These are phyloP conservation scores for Ophion obscuratus DNA, from an alignment of 2,888 invertebrate genomes.

Conservation along the genomic window DNA sequence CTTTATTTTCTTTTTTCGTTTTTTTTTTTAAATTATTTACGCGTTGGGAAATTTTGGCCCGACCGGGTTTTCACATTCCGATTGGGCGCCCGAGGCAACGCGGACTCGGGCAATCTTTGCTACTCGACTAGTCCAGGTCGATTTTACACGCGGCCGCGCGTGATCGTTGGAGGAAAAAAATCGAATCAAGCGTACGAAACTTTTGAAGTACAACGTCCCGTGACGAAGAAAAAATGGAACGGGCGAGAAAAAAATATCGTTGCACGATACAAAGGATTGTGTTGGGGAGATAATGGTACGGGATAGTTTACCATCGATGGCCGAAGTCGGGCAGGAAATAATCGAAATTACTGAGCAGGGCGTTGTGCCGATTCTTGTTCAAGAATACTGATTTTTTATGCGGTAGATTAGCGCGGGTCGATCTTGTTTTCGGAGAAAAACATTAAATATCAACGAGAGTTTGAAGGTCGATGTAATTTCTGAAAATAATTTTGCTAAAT, in stretches of 20 bases:
- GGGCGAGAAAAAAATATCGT: too few relatives aligned
- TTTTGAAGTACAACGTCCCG: not conserved
- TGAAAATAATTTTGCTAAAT: too few relatives aligned
- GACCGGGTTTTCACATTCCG: not conserved
- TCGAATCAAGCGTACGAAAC: not conserved
- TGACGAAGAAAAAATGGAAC: not conserved
- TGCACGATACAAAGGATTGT: not conserved
- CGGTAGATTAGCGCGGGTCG: too few relatives aligned
- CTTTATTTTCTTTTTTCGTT: not conserved
- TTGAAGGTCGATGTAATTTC: too few relatives aligned
- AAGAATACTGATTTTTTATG: too few relatives aligned
- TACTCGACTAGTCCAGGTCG: conserved; percentile 40
- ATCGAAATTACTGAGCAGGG: too few relatives aligned
- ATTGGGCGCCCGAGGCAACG: conserved; percentile 3
- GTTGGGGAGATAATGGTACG: not conserved
- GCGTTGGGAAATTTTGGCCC: conserved; percentile 18
- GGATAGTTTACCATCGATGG: not conserved
- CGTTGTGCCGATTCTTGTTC: too few relatives aligned
- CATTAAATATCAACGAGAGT: too few relatives aligned
- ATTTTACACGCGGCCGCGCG: conserved; percentile 25
- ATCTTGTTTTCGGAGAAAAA: too few relatives aligned
- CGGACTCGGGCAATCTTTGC: conserved; percentile 23
- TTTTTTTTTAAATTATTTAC: not conserved
- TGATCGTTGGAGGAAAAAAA: conserved; percentile 27
- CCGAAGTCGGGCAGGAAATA: too few relatives aligned